Conservation (phyloP, 2,888 invertebrate species). For the Corythucha ciliata region DNA sequence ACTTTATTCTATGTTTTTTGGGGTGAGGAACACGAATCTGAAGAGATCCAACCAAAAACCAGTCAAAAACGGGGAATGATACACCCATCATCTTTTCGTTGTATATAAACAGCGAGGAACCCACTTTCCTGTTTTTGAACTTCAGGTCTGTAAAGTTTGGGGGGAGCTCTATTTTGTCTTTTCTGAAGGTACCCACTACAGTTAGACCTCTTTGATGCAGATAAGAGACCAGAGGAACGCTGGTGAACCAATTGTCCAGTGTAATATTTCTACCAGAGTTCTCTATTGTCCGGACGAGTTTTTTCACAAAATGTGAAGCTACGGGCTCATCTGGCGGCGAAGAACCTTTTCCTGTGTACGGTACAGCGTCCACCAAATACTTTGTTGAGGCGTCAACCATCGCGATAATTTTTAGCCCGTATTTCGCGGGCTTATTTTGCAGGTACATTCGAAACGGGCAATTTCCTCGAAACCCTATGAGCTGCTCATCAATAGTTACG, state of each 20-base stretch:
- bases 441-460: slow-evolving; percentile 35
- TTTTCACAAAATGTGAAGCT: slow-evolving; percentile 15
- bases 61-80: too few species aligned
- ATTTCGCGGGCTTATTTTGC: slow-evolving; percentile 34
- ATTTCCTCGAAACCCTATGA: slow-evolving; percentile 34
- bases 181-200: slow-evolving; percentile 27
- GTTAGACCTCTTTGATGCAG: slow-evolving; percentile 27
- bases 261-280: slow-evolving; percentile 26
- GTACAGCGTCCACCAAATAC: neutral
- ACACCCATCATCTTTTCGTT: slow-evolving; percentile 34
- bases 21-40: too few species aligned
- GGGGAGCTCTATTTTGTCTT: slow-evolving; percentile 37
- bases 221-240: slow-evolving; percentile 30
- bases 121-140: slow-evolving; percentile 25
- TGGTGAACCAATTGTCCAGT: slow-evolving; percentile 28
- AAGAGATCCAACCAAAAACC: too few species aligned
- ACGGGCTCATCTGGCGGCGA: slow-evolving; percentile 4
- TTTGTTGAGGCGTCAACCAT: neutral
- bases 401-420: slow-evolving; percentile 32
- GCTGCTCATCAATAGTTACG: slow-evolving; percentile 35
- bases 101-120: slow-evolving; percentile 35
- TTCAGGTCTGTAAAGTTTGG: slow-evolving; percentile 34
- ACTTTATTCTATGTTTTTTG: too few species aligned
- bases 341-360: slow-evolving; percentile 1
- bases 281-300: slow-evolving; percentile 19